Conservation (phyloP, 2,113 vertebrate genomes). For the Sterna hirundo region DNA sequence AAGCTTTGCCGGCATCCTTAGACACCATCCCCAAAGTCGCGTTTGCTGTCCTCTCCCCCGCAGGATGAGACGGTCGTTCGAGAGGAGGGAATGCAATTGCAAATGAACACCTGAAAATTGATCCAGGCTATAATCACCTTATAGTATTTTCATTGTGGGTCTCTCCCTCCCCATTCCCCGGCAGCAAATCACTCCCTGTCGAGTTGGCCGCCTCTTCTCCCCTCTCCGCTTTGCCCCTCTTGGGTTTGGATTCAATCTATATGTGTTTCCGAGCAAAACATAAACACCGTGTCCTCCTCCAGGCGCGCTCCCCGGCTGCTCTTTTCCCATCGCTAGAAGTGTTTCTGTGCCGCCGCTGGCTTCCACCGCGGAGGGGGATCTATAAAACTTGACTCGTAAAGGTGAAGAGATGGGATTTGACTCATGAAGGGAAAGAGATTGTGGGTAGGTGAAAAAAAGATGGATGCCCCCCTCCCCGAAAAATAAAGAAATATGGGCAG, state of each 20-base stretch:
- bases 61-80: fast-evolving
- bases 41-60: not conserved
- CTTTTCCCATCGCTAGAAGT: not conserved
- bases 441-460: not conserved
- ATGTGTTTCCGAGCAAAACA: not conserved
- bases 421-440: constrained; percentile 34
- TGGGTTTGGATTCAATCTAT: not conserved
- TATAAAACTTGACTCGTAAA: constrained; percentile 64
- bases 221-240: not conserved
- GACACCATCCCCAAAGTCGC: fast-evolving
- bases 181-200: not conserved
- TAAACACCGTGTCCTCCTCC: not conserved
- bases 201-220: not conserved
- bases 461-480: constrained; percentile 11
- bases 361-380: not conserved
- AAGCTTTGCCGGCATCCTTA: not conserved
- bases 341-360: not conserved
- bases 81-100: not conserved
- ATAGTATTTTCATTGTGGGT: constrained; percentile 30
- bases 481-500: constrained; percentile 70
- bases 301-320: not conserved
- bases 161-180: not conserved
- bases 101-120: constrained; percentile 20
- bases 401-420: constrained; percentile 55
- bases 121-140: not conserved